Evolutionary conservation across 2,113 vertebrate genomes (phyloP).

Genomic region (Connochaetes taurinus): DNA sequence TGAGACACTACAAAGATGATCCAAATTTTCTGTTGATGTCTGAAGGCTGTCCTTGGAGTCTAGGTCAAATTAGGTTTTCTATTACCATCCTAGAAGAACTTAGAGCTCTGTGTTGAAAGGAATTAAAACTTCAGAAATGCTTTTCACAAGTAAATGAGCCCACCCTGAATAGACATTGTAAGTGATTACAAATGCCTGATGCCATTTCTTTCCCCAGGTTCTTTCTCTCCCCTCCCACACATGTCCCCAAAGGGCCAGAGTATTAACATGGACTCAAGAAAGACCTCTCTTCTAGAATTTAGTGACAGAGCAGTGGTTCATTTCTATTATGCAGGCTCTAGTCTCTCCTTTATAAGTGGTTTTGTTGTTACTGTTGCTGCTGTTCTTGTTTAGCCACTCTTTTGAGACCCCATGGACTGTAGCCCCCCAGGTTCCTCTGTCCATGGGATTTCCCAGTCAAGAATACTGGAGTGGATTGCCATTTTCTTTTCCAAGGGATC

Average conservation of each 20-base stretch:
- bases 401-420: accelerated
- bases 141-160: background rate
- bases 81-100: background rate
- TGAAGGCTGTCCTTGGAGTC: background rate
- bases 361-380: background rate
- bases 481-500: background rate
- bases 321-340: background rate
- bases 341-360: background rate
- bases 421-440: background rate
- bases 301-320: background rate
- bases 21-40: background rate
- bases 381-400: background rate
- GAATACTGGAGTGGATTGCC: background rate
- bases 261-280: background rate
- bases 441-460: background rate
- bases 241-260: background rate
- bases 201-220: background rate
- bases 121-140: background rate
- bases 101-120: background rate
- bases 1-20: background rate
- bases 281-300: background rate
- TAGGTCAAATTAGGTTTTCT: background rate
- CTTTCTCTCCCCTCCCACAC: background rate
- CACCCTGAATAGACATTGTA: background rate
- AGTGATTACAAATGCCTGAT: background rate